Percentiles rank a stretch among this genome's conserved stretches.
Evolutionary conservation across 2,888 invertebrate genomes (phyloP).

Genomic region (Deroplatys truncata): DNA sequence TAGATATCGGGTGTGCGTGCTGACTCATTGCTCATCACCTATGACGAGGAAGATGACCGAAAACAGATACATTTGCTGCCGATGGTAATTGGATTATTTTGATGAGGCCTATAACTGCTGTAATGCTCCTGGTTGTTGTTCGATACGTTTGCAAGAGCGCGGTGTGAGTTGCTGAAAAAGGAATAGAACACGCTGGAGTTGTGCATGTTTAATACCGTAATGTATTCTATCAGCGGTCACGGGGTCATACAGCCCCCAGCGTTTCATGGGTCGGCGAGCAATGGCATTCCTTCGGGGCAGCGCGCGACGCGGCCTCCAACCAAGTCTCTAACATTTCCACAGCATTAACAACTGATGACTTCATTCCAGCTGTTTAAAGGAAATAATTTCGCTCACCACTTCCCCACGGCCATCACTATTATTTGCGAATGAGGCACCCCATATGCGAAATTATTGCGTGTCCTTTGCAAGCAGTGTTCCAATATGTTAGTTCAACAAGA

Average conservation of each 20-base stretch:
- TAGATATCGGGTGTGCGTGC: too few species aligned
- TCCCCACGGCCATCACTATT: background rate
- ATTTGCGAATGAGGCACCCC: background rate
- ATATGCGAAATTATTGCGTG: background rate
- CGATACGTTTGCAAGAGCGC: background rate
- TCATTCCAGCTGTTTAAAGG: background rate
- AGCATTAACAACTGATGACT: background rate
- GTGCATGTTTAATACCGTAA: background rate
- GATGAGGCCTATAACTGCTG: too few species aligned
- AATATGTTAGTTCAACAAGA: background rate
- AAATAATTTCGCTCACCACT: background rate
- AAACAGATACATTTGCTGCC: too few species aligned
- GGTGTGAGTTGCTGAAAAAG: background rate
- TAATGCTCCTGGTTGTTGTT: too few species aligned
- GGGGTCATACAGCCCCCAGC: background rate
- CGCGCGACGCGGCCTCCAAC: background rate
- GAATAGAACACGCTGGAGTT: background rate
- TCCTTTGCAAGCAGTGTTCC: background rate
- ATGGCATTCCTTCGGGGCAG: background rate
- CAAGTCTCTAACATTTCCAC: background rate
- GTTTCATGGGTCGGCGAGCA: background rate
- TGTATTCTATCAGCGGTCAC: background rate
- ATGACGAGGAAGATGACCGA: too few species aligned
- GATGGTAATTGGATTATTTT: too few species aligned
- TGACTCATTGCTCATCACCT: too few species aligned